Base-by-base conservation (phyloP, 2,797 vertebrate genomes). In the Pampus argenteus region DNA sequence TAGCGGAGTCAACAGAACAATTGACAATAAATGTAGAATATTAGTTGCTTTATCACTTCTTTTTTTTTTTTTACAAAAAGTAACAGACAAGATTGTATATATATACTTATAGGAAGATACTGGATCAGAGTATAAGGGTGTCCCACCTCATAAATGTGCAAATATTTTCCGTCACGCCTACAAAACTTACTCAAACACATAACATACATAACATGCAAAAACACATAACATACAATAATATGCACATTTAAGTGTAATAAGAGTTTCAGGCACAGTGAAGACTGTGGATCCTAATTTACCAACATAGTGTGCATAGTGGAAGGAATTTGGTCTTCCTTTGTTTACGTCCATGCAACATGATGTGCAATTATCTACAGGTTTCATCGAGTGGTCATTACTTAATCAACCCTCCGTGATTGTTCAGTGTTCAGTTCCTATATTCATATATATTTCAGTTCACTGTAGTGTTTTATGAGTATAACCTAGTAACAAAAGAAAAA, bases 1-100 rank as follows among this genome's bases (percentile, higher is more conserved):
- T 36, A 42, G 28, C 18, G 49, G 49, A 52, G 73, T 80, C 52
- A 64, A 75, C 64, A 61, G 38, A 45, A 63, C 69, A 82, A 73
- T 66, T 34, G 4, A 67, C 71, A 9, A 25, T 20, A 48, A 42
- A 29, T 61, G 44, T 57, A 52, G 62, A 52, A 57, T 74, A 25
- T 42, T 15, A 26, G 48, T 45, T 8, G 28, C 6, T 58, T 26
- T 17, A 14, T 44, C 40, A 44, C 40, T 63, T 62, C 6, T 42
- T 42, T 18, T 18, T 18, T 57, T 60, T 52, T 54, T 62, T 40
- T 50, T 64, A 29, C 3, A 42, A 50, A 71, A 47, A 40, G 57
- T 44, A 66, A 55, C 23, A 50, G 61, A 49, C 28, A 6, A 17
- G 47, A 63, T 75, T 49, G 56, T 22, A 25, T 63, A 34, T 22